Base-by-base conservation (phyloP, 2,113 vertebrate genomes). In the Mustela nigripes region DNA sequence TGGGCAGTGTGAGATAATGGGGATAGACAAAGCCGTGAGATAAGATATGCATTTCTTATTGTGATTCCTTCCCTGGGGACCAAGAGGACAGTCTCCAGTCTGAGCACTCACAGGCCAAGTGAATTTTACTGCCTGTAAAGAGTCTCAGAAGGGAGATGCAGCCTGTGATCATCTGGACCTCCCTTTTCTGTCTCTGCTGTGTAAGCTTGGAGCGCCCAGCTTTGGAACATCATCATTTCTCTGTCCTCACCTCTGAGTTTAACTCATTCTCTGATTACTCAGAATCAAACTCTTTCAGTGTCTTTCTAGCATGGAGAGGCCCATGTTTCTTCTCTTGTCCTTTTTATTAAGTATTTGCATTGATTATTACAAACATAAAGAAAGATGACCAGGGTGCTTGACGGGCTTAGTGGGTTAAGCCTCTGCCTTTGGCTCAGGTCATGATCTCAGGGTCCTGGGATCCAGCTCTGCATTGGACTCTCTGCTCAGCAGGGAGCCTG, bases 381-480 rank as follows among this genome's bases (percentile, higher is more conserved):
- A 93, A 76, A 81, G 7, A 50, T 1, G 33, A 16, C 28, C 22
- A 11, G 53, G 53, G 16, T 56, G 53, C 53, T 56, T 56, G 53
- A 16, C 15, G 18, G 53, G 53, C 16, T 56, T 5, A 56, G 53
- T 56, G 16, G 16, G 53, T 56, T 56, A 56, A 56, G 53, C 16
- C 53, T 56, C 53, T 56, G 5, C 53, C 53, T 56, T 18, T 1
- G 4, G 53, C 53, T 56, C 53, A 56, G 53, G 53, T 56, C 53
- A 18, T 56, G 53, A 56, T 56, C 53, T 56, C 53, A 56, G 16
- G 53, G 53, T 56, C 53, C 53, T 56, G 16, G 16, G 53, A 56
- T 18, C 5, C 5, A 56, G 16, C 53, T 5, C 16, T 6, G 4
- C 15, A 56, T 56, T 0, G 1, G 5, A 16, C 53, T 56, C 16